Base-by-base conservation (phyloP, 37 sponge, comb jelly and placozoan genomes). In the Dysidea cf. avara region DNA sequence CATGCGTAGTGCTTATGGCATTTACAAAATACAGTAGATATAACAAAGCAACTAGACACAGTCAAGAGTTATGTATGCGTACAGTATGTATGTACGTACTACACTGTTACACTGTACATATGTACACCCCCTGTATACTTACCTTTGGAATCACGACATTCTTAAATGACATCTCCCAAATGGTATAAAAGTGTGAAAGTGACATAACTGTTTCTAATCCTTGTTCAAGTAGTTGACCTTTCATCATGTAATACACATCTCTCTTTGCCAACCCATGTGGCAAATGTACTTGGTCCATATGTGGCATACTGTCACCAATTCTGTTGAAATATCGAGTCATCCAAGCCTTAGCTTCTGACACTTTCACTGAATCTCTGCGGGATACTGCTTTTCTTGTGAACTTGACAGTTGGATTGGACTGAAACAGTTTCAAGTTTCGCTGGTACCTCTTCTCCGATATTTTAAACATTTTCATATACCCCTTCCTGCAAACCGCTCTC, bases 131-230 rank as follows among this genome's bases (percentile, higher is more conserved):
- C 11, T 21, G 25, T 60, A 26, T 26, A 57, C 46, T 35, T 77
- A 77, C 85, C 66, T 77, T 77, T 29, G 85, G 85, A 55, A 84
- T 84, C 33, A 68, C 24, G 2, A 77, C 43, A 26, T 78, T 72
- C 16, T 57, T 59, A 18, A 78, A 78, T 31, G 65, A 46, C 2
- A 14, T 61, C 1, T 56, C 65, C 79, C 79, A 85, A 11, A 78
- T 36, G 20, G 56, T 34, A 47, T 77, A 78, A 64, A 85, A 78
- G 39, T 77, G 74, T 13, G 52, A 52, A 17, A 56, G 34, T 14
- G 79, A 77, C 1, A 72, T 78, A 3, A 50, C 53, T 1, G 55
- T 12, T 21, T 47, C 24, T 0, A 78, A 18, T 1, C 71, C 74
- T 47, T 72, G 52, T 25, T 85, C 68, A 4, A 21, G 3, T 11